Base-by-base conservation (phyloP, 2,888 invertebrate species). In the Pollenia labialis region DNA sequence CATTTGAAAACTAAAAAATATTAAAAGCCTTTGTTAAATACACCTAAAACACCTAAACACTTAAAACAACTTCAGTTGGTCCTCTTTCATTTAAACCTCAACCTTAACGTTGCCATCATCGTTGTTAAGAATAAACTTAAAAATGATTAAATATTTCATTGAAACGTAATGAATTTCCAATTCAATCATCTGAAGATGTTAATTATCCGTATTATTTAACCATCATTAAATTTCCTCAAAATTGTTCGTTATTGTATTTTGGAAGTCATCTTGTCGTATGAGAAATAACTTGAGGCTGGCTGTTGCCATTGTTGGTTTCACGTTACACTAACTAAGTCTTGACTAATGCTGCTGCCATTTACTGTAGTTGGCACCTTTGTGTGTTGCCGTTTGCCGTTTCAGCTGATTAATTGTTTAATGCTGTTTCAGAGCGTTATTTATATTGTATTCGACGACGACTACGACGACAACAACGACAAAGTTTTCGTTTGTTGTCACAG, bases 111-210 rank as follows among this genome's bases (percentile, higher is more conserved):
- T 46, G 4, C n/a, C 50, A 50, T 14, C 32, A 16, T 9, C 44
- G 40, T 23, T 40, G 56, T 40, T 77, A 56, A 40, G 18, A 71
- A 64, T 16, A 9, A 69, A 62, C n/a, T 40, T 60, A 52, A 81
- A 72, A 54, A 85, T 54, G 64, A 72, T 69, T 77, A 58, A 60
- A 60, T 50, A 58, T 81, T 75, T 54, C 66, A 85, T 32, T 76
- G 62, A 69, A 69, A 60, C 64, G 44, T 52, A 74, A 50, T 60
- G 48, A 23, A 71, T 87, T 85, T 85, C 42, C 74, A 79, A 85
- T 87, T 77, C 69, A 80, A 72, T 87, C 69, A 85, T 82, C 82
- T 82, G 80, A 87, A 87, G 80, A 85, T 85, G 64, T 87, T 87
- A 87, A 85, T 85, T 85, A 82, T 76, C 75, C 85, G 64, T 85